Base-by-base conservation (phyloP, 2,797 vertebrate genomes). In the Tarsius wallacei region DNA sequence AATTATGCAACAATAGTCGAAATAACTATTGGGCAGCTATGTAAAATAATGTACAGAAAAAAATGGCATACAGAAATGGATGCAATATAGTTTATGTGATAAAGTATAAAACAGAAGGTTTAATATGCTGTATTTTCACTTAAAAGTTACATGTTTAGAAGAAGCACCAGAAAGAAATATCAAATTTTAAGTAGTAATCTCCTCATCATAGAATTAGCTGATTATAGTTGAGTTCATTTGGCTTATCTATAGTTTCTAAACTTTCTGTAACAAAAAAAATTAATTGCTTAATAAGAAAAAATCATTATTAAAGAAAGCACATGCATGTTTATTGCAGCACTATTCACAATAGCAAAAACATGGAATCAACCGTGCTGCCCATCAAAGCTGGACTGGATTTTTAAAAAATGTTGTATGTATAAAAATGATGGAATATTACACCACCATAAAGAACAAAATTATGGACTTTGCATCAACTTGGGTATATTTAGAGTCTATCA, bases 191-290 rank as follows among this genome's bases (percentile, higher is more conserved):
- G 63, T 85, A 53, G 57, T 73, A 71, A 64, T 33, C 55, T 77
- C 33, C 64, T 21, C 14, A 70, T 84, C 17, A 5, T 36, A 73
- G 33, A 10, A 91, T 93, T 94, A 78, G 15, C 19, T 64, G 24
- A 24, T 66, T 68, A 90, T 64, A 84, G 31, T 51, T 47, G 26
- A 87, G 77, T 92, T 94, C 19, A 57, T 59, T 95, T 76, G 33
- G 15, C 16, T 87, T 86, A 87, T 47, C 42, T 95, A 24, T 61
- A 68, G 55, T 83, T 94, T 91, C 57, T 63, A 61, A 66, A 51
- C 81, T 73, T 87, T 11, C 31, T 74, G 13, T 87, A 87, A 87
- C 93, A n/a, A 85, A 90, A 78, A 94, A 64, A 55, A 28, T 17
- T 55, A 74, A 70, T 77, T 85, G 26, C 24, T 59, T 59, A 76